Evolutionary conservation across 2,797 vertebrate species (phyloP).

Genomic region (Tachyglossus aculeatus): DNA sequence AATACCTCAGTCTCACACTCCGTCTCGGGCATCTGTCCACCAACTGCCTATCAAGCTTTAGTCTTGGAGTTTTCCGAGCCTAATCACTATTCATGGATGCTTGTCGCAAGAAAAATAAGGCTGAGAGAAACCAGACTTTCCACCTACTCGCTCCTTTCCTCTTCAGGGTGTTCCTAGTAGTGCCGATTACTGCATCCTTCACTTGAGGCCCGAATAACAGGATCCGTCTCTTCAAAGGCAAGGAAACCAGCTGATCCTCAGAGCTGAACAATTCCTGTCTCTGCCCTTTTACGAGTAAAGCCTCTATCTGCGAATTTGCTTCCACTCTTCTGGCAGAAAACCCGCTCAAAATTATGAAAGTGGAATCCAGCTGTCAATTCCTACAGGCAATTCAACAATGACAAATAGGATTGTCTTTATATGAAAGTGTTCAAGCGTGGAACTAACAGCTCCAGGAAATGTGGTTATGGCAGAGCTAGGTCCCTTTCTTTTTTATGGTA

Average conservation of each 20-base stretch:
- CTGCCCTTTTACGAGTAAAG: not conserved
- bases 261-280: not conserved
- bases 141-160: slow-evolving; percentile 17
- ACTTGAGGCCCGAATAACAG: not conserved
- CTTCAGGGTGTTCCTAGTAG: not conserved
- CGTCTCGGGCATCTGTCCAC: slow-evolving; percentile 56
- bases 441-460: not conserved
- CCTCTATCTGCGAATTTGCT: not conserved
- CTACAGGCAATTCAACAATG: not conserved
- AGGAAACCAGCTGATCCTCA: too few relatives aligned
- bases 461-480: not conserved
- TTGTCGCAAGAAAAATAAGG: slow-evolving; percentile 33
- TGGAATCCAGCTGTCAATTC: not conserved
- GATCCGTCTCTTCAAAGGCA: too few relatives aligned
- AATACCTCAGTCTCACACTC: slow-evolving; percentile 64
- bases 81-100: slow-evolving; percentile 59
- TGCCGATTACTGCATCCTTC: not conserved
- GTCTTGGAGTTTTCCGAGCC: slow-evolving; percentile 47
- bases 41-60: slow-evolving; percentile 53
- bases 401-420: not conserved
- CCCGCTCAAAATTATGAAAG: not conserved
- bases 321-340: not conserved
- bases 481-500: too few relatives aligned
- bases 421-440: not conserved
- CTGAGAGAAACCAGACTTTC: not conserved